These are phyloP conservation scores for Arremon aurantiirostris DNA, from an alignment of 2,797 vertebrate species.

Conservation along the genomic window DNA sequence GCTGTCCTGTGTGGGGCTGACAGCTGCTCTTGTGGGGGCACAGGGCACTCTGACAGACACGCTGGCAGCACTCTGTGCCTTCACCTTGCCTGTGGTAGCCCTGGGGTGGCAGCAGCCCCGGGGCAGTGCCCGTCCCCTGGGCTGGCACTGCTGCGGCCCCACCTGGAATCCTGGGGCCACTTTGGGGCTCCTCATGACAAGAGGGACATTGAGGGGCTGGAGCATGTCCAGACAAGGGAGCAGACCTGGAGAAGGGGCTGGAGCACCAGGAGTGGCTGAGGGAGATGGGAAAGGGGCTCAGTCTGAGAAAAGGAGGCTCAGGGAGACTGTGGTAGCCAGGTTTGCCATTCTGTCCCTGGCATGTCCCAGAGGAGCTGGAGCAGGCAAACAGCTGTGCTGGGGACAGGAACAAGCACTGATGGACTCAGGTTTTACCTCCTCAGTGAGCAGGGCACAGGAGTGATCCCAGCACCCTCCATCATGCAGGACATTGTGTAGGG, in stretches of 20 bases:
- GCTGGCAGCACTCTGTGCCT: not conserved
- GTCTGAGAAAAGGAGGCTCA: not conserved
- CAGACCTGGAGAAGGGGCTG: not conserved
- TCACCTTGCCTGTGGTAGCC: not conserved
- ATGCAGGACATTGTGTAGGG: not conserved
- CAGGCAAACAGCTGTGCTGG: not conserved
- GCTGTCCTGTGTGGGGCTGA: not conserved
- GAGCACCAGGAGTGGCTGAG: not conserved
- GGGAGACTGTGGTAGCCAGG: not conserved
- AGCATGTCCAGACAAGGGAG: fast-evolving
- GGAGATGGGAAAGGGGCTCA: not conserved
- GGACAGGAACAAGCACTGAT: not conserved
- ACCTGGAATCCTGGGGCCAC: not conserved
- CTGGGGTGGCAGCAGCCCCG: not conserved
- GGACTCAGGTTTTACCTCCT: too few species aligned
- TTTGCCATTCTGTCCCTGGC: not conserved
- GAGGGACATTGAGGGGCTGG: not conserved
- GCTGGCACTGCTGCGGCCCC: not conserved
- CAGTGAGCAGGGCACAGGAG: not conserved
- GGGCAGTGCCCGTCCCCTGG: not conserved
- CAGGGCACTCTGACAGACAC: not conserved
- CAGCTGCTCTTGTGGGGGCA: not conserved
- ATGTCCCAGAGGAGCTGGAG: not conserved
- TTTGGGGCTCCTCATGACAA: not conserved
- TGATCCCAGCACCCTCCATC: not conserved